Base-by-base conservation (phyloP, 2,888 invertebrate genomes). In the Heliconius hortense region DNA sequence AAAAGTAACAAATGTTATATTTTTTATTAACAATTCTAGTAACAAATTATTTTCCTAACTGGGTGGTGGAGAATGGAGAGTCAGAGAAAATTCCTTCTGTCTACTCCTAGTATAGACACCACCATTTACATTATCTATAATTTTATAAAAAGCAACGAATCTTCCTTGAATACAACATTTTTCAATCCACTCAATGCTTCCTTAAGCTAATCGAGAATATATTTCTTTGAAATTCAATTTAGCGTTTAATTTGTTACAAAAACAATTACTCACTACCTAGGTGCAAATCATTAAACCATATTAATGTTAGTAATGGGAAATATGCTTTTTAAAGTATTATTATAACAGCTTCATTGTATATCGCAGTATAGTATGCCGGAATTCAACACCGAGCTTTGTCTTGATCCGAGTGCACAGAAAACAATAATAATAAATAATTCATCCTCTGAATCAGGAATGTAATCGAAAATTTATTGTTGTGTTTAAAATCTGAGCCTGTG, bases 141-240 rank as follows among this genome's bases (percentile, higher is more conserved):
- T 35, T 21, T 60, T 18, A 60, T 39, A 39, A 60, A 71, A 39
- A 71, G 11, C 59, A 71, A 43, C 26, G 11, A 18, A 21, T 71
- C 71, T 71, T 71, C 71, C 60, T 62, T 39, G 26, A 35, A 59
- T 35, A 70, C 24, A 71, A 71, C 18, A 39, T 15, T 60, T 70
- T 39, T 71, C 18, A 43, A 26, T 60, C 21, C 24, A 71, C 21
- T 60, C 71, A 62, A 43, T 31, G 59, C 71, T 62, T 71, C 71
- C 71, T 71, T 21, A 60, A 60, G 26, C 26, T 26, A 62, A n/a
- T 26, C 7, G 43, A 71, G 21, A 26, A 24, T 62, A 62, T 60
- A 39, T 26, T 71, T 71, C 71, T 71, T 62, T 71, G 71, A 71
- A 71, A 62, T 71, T 28, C 26, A 26, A 26, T 43, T 62, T 59